Conservation (phyloP, 2,888 invertebrate species). For the Diabrotica balteata region DNA sequence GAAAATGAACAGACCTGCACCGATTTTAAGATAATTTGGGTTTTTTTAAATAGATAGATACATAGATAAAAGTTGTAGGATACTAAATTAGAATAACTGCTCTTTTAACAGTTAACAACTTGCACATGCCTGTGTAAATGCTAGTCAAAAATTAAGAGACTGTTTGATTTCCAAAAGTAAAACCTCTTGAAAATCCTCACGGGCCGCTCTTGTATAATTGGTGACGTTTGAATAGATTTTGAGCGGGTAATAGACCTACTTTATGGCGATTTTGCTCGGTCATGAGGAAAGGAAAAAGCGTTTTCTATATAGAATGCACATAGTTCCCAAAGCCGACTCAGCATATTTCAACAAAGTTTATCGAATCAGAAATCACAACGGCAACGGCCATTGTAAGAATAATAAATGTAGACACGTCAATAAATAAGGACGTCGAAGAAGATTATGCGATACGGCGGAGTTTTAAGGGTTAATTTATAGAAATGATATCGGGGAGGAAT, state of each 20-base stretch:
- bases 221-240: slow-evolving; percentile 26
- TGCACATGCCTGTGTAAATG: no score
- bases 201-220: neutral
- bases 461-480: neutral
- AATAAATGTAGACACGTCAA: slow-evolving; percentile 24
- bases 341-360: slow-evolving; percentile 28
- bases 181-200: no score
- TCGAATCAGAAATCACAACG: slow-evolving; percentile 22
- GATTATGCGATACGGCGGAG: slow-evolving; percentile 17
- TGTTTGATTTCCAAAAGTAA: no score
- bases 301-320: slow-evolving; percentile 26
- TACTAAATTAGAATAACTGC: no score
- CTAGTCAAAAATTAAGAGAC: no score
- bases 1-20: no score
- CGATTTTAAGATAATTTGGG: no score
- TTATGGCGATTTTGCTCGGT: slow-evolving; percentile 27
- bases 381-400: slow-evolving; percentile 23
- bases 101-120: no score
- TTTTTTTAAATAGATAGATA: no score
- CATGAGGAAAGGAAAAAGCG: slow-evolving; percentile 24
- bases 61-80: no score
- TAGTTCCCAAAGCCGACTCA: slow-evolving; percentile 26
- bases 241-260: slow-evolving; percentile 29
- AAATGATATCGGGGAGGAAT: no score
- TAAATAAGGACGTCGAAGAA: slow-evolving; percentile 21